A percentile compares a stretch with the other conserved stretches of the same genome.
Evolutionary conservation across 2,113 vertebrate genomes (phyloP).

Genomic region (Brienomyrus longianalis): DNA sequence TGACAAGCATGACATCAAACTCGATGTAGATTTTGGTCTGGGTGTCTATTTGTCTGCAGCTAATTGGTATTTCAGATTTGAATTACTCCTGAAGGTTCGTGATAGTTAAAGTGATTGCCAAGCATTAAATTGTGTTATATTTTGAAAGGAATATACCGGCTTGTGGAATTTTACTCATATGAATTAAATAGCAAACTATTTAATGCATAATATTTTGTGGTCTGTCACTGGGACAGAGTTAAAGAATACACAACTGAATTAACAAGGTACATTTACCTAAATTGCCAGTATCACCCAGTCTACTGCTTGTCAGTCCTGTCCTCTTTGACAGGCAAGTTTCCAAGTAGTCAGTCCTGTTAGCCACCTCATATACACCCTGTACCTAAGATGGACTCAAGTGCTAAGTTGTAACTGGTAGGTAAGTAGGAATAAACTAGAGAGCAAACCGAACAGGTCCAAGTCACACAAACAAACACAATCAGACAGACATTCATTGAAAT

Average conservation of each 20-base stretch:
- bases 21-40: neutral
- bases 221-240: neutral
- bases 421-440: neutral
- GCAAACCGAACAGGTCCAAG: neutral
- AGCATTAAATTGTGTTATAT: neutral
- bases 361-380: too few relatives aligned
- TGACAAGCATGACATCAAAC: neutral
- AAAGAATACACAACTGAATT: neutral
- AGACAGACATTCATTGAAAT: neutral
- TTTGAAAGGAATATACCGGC: neutral
- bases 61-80: neutral
- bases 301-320: neutral
- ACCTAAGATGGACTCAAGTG: neutral
- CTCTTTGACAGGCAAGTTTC: neutral
- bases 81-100: neutral
- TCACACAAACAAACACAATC: neutral
- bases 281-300: neutral
- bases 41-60: neutral
- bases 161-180: neutral
- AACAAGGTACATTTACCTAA: neutral
- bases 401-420: neutral
- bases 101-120: neutral
- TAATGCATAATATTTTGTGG: neutral
- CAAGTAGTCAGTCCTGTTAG: neutral
- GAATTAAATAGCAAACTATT: neutral